Evolutionary conservation across 2,113 vertebrate genomes (phyloP).

Genomic region (Echinops telfairi): DNA sequence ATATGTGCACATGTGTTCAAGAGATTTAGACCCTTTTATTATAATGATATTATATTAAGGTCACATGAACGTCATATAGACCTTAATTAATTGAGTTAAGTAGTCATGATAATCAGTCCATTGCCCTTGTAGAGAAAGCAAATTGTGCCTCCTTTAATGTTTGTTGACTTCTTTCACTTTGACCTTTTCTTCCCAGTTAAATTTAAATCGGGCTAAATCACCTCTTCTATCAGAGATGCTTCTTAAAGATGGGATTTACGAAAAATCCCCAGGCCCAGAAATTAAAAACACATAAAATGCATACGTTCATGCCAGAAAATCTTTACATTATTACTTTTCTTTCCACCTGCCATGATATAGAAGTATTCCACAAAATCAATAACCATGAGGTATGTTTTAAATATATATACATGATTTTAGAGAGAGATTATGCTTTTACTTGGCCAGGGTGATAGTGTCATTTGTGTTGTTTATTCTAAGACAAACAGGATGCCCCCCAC

Average conservation of each 20-base stretch:
- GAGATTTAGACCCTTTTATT: background rate
- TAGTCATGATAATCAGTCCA: background rate
- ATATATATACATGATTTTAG: background rate
- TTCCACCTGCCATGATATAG: constrained; percentile 21
- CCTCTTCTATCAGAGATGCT: constrained; percentile 15
- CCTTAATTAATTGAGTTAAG: background rate
- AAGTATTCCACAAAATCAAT: background rate
- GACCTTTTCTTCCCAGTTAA: background rate
- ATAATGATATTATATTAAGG: background rate
- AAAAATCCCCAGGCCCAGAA: background rate
- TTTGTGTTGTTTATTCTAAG: background rate
- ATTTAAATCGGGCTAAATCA: constrained; percentile 7
- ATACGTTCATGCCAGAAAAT: background rate
- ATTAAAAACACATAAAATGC: constrained; percentile 7
- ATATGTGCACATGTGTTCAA: background rate
- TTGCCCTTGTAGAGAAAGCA: background rate
- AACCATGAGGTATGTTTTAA: background rate
- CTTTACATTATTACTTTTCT: background rate
- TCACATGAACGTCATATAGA: background rate
- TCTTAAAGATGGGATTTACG: background rate
- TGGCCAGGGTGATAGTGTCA: background rate
- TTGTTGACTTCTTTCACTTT: background rate
- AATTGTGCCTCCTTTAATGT: constrained; percentile 12
- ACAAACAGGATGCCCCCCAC: background rate
- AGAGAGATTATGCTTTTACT: background rate